phyloP scores from a whole-genome alignment of 1,140 invertebrate genomes.

The Drosophila nasuta region DNA sequence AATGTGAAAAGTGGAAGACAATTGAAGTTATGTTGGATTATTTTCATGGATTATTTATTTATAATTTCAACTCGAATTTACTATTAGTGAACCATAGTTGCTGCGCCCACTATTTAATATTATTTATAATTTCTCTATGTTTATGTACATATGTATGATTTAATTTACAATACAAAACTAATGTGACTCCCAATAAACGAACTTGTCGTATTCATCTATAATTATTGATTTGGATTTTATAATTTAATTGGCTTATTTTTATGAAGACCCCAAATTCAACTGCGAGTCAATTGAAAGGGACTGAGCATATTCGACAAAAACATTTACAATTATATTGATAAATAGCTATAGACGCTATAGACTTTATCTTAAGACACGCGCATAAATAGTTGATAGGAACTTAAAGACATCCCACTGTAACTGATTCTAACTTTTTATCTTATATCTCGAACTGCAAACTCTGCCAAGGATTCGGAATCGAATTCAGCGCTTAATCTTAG shows the following conservation, averaged over 20 bases:
- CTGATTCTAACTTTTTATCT: conserved; percentile 27
- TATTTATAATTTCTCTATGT: conserved; percentile 73
- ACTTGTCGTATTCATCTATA: conserved; percentile 54
- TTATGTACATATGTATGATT: conserved; percentile 73
- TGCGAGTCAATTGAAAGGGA: conserved; percentile 64
- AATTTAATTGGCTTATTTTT: conserved; percentile 9
- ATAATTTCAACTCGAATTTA: conserved; percentile 73
- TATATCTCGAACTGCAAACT: conserved; percentile 16
- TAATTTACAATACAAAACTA: conserved; percentile 61
- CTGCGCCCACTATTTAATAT: conserved; percentile 46
- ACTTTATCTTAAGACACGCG: conserved; percentile 25
- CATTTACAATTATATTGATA: conserved; percentile 40
- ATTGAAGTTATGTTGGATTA: conserved; percentile 48
- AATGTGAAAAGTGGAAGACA: conserved; percentile 54
- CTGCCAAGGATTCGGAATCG: conserved; percentile 5
- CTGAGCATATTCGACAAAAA: conserved; percentile 37
- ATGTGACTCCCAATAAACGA: conserved; percentile 78
- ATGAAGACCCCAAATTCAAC: conserved; percentile 23
- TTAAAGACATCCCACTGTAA: conserved; percentile 52
- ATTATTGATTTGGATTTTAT: conserved; percentile 20
- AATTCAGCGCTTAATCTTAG: conserved; percentile 36
- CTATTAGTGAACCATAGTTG: conserved; percentile 56
- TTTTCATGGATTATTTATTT: conserved; percentile 57
- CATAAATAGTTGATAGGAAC: conserved; percentile 44
- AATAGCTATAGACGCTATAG: conserved; percentile 48